Percentiles rank a stretch among this genome's conserved stretches.
phyloP scores from a whole-genome alignment of 35 echinoderm and acorn worm genomes.

The Ophiothrix spiculata region DNA sequence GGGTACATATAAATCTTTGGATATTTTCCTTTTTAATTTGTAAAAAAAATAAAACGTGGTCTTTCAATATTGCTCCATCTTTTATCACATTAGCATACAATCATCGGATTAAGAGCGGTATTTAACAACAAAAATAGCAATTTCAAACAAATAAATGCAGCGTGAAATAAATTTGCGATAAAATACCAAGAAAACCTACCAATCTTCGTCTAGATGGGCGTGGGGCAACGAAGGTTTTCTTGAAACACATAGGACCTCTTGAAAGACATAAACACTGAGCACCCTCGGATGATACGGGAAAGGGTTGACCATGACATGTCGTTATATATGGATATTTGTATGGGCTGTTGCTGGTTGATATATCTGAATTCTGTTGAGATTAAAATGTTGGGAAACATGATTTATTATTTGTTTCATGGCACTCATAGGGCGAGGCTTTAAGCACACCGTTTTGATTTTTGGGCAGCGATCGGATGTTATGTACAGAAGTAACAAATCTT shows the following conservation, averaged over 20 bases:
- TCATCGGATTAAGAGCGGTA: no score
- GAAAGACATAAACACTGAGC: background rate
- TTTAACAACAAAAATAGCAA: no score
- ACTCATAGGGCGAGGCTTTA: no score
- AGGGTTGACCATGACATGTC: background rate
- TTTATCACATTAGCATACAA: no score
- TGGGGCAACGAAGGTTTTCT: background rate
- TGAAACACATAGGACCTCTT: background rate
- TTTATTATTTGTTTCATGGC: background rate
- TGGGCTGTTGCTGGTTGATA: background rate
- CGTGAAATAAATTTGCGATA: background rate
- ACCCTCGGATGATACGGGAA: background rate
- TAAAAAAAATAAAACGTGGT: no score
- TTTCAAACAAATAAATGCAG: no score
- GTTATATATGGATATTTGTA: background rate
- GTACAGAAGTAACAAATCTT: no score
- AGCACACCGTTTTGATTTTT: no score
- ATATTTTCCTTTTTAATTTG: no score
- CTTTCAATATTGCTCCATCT: no score
- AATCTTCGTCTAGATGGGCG: background rate
- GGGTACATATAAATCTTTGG: no score
- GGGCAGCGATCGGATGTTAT: no score
- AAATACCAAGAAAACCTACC: background rate
- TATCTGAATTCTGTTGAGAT: constrained; percentile 1
- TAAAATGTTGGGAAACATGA: background rate